These are phyloP conservation scores for Callionymus lyra DNA, from an alignment of 2,113 vertebrate species.

Conservation along the genomic window DNA sequence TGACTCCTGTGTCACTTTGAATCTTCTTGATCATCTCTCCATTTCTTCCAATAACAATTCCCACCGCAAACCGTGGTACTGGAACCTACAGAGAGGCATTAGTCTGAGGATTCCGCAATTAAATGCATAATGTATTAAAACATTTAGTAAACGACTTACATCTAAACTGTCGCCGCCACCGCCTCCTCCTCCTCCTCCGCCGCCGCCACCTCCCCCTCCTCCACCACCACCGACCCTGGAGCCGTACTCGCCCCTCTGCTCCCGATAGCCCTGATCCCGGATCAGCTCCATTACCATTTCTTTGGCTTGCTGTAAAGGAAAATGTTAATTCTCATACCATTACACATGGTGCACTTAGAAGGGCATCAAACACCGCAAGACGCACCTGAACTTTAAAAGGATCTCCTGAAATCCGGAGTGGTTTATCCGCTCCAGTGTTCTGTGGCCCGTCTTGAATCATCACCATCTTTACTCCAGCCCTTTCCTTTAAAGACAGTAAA, in stretches of 20 bases:
- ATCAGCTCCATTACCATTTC: slow-evolving; percentile 99
- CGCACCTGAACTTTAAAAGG: slow-evolving; percentile 95
- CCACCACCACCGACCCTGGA: slow-evolving; percentile 80
- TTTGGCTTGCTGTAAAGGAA: slow-evolving; percentile 85
- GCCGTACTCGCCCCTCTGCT: slow-evolving; percentile 93
- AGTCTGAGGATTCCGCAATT: neutral
- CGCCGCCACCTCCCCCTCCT: too few relatives aligned
- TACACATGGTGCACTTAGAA: too few relatives aligned
- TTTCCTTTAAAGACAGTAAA: slow-evolving; percentile 67
- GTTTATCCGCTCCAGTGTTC: slow-evolving; percentile 96
- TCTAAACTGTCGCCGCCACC: slow-evolving; percentile 80
- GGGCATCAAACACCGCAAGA: neutral
- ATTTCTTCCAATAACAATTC: slow-evolving; percentile 95
- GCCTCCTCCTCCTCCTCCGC: too few relatives aligned
- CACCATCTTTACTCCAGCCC: slow-evolving; percentile 97
- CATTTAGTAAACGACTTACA: slow-evolving; percentile 66
- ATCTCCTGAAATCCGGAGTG: slow-evolving; percentile 94
- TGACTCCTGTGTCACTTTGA: slow-evolving; percentile 93
- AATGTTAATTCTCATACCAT: neutral
- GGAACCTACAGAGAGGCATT: slow-evolving; percentile 70
- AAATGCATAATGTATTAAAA: neutral
- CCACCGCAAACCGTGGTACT: slow-evolving; percentile 95
- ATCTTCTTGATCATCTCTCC: slow-evolving; percentile 99
- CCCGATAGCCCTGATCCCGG: slow-evolving; percentile 95
- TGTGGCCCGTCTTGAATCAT: slow-evolving; percentile 99